Base-by-base conservation (phyloP, 2,888 invertebrate genomes). In the Conus canariensis region DNA sequence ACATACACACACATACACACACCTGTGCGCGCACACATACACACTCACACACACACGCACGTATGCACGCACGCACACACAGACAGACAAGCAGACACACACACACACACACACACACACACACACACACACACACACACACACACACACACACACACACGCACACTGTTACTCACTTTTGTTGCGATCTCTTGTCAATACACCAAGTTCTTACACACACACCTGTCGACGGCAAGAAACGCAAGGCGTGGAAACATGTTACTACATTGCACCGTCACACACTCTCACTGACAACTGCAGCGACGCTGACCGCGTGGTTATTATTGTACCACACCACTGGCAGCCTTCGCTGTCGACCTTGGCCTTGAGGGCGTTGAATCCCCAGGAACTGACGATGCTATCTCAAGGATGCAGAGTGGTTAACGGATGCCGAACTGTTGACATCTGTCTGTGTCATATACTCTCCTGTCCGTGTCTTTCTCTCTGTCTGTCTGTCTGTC, bases 81-180 rank as follows among this genome's bases (percentile, higher is more conserved):
- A 10, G 0, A 77, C 25, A 25, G 12, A 1, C 8, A 77, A 5
- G 8, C 77, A 77, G 25, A 70, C 77, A 77, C 77, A 77, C 77
- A 77, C 77, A 30, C 77, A 30, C 77, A 30, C 77, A 30, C 77
- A 30, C 77, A 77, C 25, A 77, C 77, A 77, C 77, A 77, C 77
- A 77, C 77, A 77, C 77, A 77, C 77, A 77, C 77, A 77, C 77
- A 77, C 77, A 30, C 77, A 77, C 77, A 77, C 77, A 77, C 25
- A 80, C 80, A 30, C 80, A 30, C 80, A 30, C 80, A 30, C 30
- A 30, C 30, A 12, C 30, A 30, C 45, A 30, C 77, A 74, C 22
- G 10, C 70, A 74, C 70, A 45, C 45, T 45, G 45, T 45, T 45
- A 45, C 45, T 45, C 45, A 45, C 45, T 45, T 45, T 45, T 45